Percentiles rank a stretch among this genome's conserved stretches.
Conservation (phyloP, 2,888 invertebrate species). For the Caenorhabditis sinica region DNA sequence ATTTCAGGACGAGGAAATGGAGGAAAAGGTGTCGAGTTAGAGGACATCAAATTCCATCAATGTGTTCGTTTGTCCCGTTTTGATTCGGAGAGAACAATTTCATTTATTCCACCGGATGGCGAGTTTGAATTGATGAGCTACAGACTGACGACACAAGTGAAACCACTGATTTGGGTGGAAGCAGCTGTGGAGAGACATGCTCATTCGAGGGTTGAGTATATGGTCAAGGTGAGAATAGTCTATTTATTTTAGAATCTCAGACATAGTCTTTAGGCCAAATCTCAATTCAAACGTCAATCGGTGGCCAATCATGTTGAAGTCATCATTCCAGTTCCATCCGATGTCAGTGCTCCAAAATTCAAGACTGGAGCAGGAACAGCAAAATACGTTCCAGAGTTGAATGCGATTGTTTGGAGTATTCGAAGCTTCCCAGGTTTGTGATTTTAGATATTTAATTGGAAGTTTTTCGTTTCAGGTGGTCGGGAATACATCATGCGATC, state of each 20-base stretch:
- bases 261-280: slow-evolving; percentile 88
- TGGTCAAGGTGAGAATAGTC: slow-evolving; percentile 91
- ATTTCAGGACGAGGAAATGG: slow-evolving; percentile 88
- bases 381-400: slow-evolving; percentile 97
- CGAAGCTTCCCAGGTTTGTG: slow-evolving; percentile 85
- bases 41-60: slow-evolving; percentile 99
- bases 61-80: slow-evolving; percentile 92
- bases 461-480: slow-evolving; percentile 89
- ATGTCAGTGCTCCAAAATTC: slow-evolving; percentile 98
- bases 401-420: slow-evolving; percentile 92
- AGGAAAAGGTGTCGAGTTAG: slow-evolving; percentile 97
- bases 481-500: slow-evolving; percentile 99
- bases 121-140: slow-evolving; percentile 94
- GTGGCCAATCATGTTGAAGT: slow-evolving; percentile 99
- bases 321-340: slow-evolving; percentile 94
- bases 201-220: slow-evolving; percentile 97
- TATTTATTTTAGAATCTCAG: background rate
- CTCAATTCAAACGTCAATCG: slow-evolving; percentile 97
- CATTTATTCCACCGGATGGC: slow-evolving; percentile 97
- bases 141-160: slow-evolving; percentile 86
- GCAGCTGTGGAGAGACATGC: slow-evolving; percentile 97
- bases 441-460: slow-evolving; percentile 10
- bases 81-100: slow-evolving; percentile 95
- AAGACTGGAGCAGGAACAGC: slow-evolving; percentile 86
- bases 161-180: slow-evolving; percentile 98